A percentile compares a stretch with the other conserved stretches of the same genome.
phyloP scores from a whole-genome alignment of 2,888 invertebrate genomes.

The Eulithis prunata region DNA sequence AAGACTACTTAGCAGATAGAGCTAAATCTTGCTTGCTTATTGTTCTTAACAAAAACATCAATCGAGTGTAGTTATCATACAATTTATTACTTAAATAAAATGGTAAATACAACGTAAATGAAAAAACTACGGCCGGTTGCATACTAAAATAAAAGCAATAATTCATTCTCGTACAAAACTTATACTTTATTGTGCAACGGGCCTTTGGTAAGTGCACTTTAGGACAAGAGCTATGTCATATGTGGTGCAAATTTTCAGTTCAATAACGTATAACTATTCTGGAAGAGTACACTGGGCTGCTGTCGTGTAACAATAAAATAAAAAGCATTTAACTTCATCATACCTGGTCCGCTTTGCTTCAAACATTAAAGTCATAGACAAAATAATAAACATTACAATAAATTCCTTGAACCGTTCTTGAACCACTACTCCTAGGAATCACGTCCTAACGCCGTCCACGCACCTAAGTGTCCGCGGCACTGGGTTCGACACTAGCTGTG shows the following conservation, averaged over 20 bases:
- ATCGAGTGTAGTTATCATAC: constrained; percentile 25
- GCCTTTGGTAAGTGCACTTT: constrained; percentile 24
- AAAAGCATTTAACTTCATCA: constrained; percentile 23
- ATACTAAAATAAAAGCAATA: constrained; percentile 6
- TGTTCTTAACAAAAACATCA: constrained; percentile 33
- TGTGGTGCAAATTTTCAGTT: constrained; percentile 18
- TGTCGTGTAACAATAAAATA: constrained; percentile 24
- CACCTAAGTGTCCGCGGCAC: constrained; percentile 47
- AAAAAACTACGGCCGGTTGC: constrained; percentile 13
- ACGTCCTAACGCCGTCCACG: constrained; percentile 29
- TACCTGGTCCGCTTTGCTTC: constrained; percentile 32
- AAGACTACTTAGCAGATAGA: constrained; percentile 12
- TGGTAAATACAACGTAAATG: constrained; percentile 35
- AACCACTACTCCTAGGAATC: constrained; percentile 23
- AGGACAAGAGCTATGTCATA: constrained; percentile 17
- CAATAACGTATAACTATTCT: constrained; percentile 16
- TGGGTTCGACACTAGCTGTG: constrained; percentile 70
- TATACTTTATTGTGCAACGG: constrained; percentile 8
- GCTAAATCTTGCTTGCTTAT: neutral
- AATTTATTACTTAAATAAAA: constrained; percentile 36
- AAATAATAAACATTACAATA: constrained; percentile 18
- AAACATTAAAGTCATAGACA: constrained; percentile 17
- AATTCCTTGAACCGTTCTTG: constrained; percentile 15
- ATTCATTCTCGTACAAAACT: constrained; percentile 4
- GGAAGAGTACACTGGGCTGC: constrained; percentile 13